Evolutionary conservation across 2,888 invertebrate species (phyloP).

Genomic region (Drosophila lacicola): DNA sequence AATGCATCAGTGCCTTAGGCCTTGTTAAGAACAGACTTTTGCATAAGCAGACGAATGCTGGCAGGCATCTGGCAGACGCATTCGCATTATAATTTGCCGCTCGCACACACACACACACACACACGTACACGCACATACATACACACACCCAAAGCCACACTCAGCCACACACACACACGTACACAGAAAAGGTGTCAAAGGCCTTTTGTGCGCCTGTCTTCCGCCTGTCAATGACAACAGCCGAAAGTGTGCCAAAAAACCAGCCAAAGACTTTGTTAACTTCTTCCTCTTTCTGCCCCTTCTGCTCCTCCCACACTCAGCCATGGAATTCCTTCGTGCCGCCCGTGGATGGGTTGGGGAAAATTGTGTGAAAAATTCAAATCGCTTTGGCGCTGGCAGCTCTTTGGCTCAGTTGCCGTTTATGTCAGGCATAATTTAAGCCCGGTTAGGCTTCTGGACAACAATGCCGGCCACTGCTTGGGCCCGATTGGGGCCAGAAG

Average conservation of each 20-base stretch:
- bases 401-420: constrained; percentile 59
- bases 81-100: constrained; percentile 66
- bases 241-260: constrained; percentile 69
- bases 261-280: constrained; percentile 73
- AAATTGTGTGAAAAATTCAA: constrained; percentile 75
- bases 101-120: constrained; percentile 6
- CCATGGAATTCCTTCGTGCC: too few species aligned
- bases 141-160: background rate
- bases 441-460: constrained; percentile 58
- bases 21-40: constrained; percentile 44
- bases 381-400: constrained; percentile 66
- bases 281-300: background rate
- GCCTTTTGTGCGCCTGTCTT: constrained; percentile 71
- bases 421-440: constrained; percentile 78
- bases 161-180: background rate
- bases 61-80: constrained; percentile 45
- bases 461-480: constrained; percentile 39
- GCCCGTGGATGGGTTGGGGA: constrained; percentile 16
- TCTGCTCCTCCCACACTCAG: too few species aligned
- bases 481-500: constrained; percentile 59
- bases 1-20: constrained; percentile 42
- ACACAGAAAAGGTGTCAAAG: constrained; percentile 70
- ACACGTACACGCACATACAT: background rate
- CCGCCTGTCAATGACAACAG: constrained; percentile 72
- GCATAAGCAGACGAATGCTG: constrained; percentile 24